These are phyloP conservation scores for Marronus borbonicus DNA, from an alignment of 2,888 invertebrate genomes.

Conservation along the genomic window DNA sequence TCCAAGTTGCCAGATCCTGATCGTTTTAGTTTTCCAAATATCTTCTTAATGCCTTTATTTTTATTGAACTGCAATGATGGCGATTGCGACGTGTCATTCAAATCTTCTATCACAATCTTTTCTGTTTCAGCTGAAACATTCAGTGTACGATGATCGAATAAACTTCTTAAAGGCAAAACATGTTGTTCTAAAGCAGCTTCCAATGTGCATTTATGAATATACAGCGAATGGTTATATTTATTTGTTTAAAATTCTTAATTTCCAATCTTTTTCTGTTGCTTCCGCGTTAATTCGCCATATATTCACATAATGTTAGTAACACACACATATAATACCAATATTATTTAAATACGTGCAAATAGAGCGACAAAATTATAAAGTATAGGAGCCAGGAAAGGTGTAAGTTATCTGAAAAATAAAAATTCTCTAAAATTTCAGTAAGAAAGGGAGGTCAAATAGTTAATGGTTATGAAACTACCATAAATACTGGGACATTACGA, in stretches of 20 bases:
- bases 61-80: constrained; percentile 71
- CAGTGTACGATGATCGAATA: too few relatives aligned
- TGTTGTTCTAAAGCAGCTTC: neutral
- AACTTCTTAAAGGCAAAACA: neutral
- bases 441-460: neutral
- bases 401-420: constrained; percentile 38
- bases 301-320: constrained; percentile 15
- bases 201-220: neutral
- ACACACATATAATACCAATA: neutral
- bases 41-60: constrained; percentile 77
- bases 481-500: neutral
- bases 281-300: neutral
- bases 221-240: neutral
- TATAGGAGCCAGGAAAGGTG: constrained; percentile 51
- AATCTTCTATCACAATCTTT: constrained; percentile 72
- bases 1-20: constrained; percentile 82
- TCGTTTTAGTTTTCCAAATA: constrained; percentile 80
- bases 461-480: neutral
- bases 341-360: constrained; percentile 21
- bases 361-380: constrained; percentile 27
- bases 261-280: too few relatives aligned
- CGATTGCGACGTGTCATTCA: constrained; percentile 68
- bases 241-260: too few relatives aligned
- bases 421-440: constrained; percentile 39
- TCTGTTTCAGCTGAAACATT: constrained; percentile 76